These are phyloP conservation scores for Acinonyx jubatus DNA, from an alignment of 2,113 vertebrate genomes.

Conservation along the genomic window DNA sequence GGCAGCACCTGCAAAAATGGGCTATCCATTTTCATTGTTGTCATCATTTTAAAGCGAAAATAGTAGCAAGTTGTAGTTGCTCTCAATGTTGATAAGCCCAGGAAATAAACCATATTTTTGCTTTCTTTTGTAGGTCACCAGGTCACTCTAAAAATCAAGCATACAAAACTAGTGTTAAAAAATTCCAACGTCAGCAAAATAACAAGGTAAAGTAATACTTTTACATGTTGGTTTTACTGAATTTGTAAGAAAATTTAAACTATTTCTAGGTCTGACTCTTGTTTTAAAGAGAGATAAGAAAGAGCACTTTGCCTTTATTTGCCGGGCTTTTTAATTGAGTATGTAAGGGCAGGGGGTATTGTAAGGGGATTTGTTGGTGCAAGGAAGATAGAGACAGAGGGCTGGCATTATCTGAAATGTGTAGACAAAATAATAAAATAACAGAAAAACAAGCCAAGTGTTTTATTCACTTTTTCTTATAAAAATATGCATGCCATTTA, in stretches of 20 bases:
- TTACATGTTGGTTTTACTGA: background rate
- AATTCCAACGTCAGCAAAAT: conserved; percentile 81
- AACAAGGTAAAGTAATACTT: conserved; percentile 48
- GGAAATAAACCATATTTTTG: background rate
- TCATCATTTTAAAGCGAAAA: conserved; percentile 48
- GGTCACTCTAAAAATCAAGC: conserved; percentile 83
- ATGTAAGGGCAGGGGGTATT: background rate
- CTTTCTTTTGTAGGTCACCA: conserved; percentile 84
- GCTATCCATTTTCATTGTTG: background rate
- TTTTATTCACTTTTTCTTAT: background rate
- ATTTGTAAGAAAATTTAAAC: background rate
- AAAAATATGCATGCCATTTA: background rate
- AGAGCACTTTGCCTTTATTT: background rate
- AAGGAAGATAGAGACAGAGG: background rate
- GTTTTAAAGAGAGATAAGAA: background rate
- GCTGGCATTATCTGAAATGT: background rate
- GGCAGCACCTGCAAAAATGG: conserved; percentile 56
- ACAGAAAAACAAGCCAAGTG: background rate
- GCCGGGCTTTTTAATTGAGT: background rate
- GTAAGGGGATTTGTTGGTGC: background rate
- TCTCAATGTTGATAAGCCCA: background rate
- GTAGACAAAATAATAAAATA: background rate
- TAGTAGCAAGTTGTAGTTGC: background rate
- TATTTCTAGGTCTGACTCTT: background rate
- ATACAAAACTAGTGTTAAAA: conserved; percentile 82